Conservation (phyloP, 2,888 invertebrate genomes). For the Pollenia angustigena region DNA sequence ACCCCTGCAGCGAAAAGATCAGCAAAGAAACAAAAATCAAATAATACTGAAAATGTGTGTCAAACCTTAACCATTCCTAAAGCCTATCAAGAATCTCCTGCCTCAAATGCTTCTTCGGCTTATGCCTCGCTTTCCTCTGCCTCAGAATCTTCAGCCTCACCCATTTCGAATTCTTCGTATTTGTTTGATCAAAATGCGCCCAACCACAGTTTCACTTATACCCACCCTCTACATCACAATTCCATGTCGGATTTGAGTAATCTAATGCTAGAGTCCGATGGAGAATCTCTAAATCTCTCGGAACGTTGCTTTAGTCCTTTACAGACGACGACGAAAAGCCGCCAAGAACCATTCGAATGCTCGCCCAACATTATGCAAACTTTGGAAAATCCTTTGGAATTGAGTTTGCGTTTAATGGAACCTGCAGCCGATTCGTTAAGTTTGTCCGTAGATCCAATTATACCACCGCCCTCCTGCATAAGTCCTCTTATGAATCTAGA, state of each 20-base stretch:
- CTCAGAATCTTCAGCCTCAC: constrained; percentile 75
- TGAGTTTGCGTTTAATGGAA: constrained; percentile 82
- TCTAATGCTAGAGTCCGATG: constrained; percentile 86
- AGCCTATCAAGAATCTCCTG: constrained; percentile 64
- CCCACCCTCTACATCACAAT: constrained; percentile 64
- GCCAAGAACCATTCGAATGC: constrained; percentile 60
- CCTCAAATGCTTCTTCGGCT: constrained; percentile 74
- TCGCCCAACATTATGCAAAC: constrained; percentile 74
- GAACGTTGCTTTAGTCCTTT: constrained; percentile 81
- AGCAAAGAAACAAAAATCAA: constrained; percentile 69
- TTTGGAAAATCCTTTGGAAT: constrained; percentile 81
- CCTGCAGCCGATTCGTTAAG: constrained; percentile 81
- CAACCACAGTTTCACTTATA: constrained; percentile 72
- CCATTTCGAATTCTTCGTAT: constrained; percentile 74
- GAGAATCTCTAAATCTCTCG: constrained; percentile 85
- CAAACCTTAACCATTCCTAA: constrained; percentile 47
- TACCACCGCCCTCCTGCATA: constrained; percentile 81
- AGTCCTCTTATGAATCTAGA: constrained; percentile 81
- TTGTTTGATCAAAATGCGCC: constrained; percentile 71
- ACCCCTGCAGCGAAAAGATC: constrained; percentile 61
- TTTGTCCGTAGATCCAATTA: constrained; percentile 80
- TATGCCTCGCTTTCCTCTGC: constrained; percentile 76
- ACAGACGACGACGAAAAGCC: constrained; percentile 51
- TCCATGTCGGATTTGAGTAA: constrained; percentile 80
- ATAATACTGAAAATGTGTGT: constrained; percentile 54